Conservation (phyloP, 2,797 vertebrate genomes). For the Myripristis murdjan region DNA sequence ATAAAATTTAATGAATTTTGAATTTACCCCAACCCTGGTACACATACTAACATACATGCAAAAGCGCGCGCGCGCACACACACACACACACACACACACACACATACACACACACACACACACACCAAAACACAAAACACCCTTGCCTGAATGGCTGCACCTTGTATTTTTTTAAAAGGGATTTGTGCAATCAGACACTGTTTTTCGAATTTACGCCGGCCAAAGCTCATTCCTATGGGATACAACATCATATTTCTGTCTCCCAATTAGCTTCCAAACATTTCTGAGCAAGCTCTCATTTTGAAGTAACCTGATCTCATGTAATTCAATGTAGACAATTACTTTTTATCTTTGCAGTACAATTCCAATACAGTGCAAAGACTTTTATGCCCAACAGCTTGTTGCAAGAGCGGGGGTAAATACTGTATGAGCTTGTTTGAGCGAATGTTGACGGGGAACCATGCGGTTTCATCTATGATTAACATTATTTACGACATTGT, state of each 20-base stretch:
- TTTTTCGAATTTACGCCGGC: conserved; percentile 48
- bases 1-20: conserved; percentile 17
- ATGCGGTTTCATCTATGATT: conserved; percentile 72
- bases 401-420: conserved; percentile 59
- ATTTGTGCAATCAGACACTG: conserved; percentile 5
- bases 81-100: background rate
- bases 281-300: conserved; percentile 57
- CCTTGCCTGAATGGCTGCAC: conserved; percentile 3
- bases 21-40: background rate
- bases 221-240: conserved; percentile 31
- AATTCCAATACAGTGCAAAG: conserved; percentile 49
- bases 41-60: no score
- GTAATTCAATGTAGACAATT: conserved; percentile 56
- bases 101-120: conserved; percentile 31
- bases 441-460: conserved; percentile 60
- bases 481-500: conserved; percentile 78
- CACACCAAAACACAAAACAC: background rate
- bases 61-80: background rate
- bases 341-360: conserved; percentile 31
- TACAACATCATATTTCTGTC: conserved; percentile 13
- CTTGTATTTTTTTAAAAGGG: conserved; percentile 34
- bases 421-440: conserved; percentile 52
- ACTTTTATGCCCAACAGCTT: conserved; percentile 67
- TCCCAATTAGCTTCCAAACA: conserved; percentile 65
- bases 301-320: conserved; percentile 32